These are phyloP conservation scores for Ceraclea dissimilis DNA, from an alignment of 2,888 invertebrate genomes.

Conservation along the genomic window DNA sequence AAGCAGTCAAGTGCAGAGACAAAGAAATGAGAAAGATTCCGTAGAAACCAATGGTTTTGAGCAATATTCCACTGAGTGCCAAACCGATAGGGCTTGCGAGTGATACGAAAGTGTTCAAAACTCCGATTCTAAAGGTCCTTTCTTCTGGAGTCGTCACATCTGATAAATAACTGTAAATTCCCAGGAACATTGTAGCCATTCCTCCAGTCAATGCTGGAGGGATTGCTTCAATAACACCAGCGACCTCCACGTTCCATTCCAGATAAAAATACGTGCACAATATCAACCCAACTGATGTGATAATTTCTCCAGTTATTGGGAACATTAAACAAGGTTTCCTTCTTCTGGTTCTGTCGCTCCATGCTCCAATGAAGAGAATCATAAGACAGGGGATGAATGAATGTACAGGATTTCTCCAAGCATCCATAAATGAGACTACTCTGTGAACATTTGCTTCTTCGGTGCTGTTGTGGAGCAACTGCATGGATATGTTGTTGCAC, in stretches of 20 bases:
- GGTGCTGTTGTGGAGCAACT: conserved; percentile 58
- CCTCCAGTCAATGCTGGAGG: conserved; percentile 49
- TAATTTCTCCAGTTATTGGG: conserved; percentile 47
- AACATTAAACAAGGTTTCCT: conserved; percentile 50
- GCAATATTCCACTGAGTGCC: conserved; percentile 46
- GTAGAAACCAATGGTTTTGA: conserved; percentile 40
- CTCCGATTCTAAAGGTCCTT: conserved; percentile 54
- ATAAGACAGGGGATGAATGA: conserved; percentile 48
- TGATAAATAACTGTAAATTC: conserved; percentile 53
- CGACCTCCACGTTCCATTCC: conserved; percentile 46
- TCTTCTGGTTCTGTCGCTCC: conserved; percentile 52
- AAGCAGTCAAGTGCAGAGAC: conserved; percentile 34
- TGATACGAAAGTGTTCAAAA: conserved; percentile 47
- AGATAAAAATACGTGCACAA: conserved; percentile 48
- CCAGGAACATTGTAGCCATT: conserved; percentile 49
- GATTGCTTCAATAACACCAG: conserved; percentile 45
- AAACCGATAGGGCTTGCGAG: conserved; percentile 47
- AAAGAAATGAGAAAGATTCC: conserved; percentile 39
- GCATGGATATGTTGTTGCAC: conserved; percentile 64
- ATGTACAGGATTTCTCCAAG: conserved; percentile 47
- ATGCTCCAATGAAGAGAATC: conserved; percentile 51
- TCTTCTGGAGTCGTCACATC: conserved; percentile 51
- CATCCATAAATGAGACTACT: conserved; percentile 47
- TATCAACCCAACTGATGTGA: conserved; percentile 43
- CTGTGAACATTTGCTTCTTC: conserved; percentile 56